phyloP scores from a whole-genome alignment of 2,797 vertebrate species.

The Tarsius wallacei region DNA sequence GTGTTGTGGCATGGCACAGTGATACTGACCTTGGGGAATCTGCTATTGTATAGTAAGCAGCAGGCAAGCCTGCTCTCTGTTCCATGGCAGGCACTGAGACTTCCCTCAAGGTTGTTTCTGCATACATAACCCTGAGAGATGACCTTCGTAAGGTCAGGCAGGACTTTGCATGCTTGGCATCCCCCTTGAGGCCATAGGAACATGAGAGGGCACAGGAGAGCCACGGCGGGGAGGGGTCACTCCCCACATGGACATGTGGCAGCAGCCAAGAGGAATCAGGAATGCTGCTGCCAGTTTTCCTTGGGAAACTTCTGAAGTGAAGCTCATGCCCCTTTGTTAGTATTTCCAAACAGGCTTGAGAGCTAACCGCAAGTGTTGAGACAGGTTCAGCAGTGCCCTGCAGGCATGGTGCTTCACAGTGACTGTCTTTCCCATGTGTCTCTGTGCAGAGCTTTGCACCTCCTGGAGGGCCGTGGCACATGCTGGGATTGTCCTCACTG shows the following conservation, averaged over 20 bases:
- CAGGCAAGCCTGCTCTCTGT: neutral
- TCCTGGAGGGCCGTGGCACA: neutral
- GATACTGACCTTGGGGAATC: neutral
- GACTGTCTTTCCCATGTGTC: neutral
- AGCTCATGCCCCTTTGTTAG: neutral
- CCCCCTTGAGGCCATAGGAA: neutral
- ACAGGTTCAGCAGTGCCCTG: neutral
- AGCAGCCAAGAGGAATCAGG: neutral
- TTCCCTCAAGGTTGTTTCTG: constrained; percentile 1
- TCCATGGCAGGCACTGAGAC: neutral
- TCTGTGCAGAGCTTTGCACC: neutral
- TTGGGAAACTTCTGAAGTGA: constrained; percentile 29
- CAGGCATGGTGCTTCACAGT: neutral
- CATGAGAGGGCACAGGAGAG: neutral
- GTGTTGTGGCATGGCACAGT: neutral
- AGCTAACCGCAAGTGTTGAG: neutral
- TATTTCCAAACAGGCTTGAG: constrained; percentile 41
- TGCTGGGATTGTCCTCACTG: neutral
- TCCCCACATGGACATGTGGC: neutral
- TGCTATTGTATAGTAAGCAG: neutral
- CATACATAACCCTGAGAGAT: neutral
- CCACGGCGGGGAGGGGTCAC: neutral
- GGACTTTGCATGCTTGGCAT: constrained; percentile 3
- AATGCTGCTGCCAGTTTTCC: constrained; percentile 1
- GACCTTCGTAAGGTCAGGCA: neutral